Base-by-base conservation (phyloP, 1,140 invertebrate genomes). In the Nixonia krombeini region DNA sequence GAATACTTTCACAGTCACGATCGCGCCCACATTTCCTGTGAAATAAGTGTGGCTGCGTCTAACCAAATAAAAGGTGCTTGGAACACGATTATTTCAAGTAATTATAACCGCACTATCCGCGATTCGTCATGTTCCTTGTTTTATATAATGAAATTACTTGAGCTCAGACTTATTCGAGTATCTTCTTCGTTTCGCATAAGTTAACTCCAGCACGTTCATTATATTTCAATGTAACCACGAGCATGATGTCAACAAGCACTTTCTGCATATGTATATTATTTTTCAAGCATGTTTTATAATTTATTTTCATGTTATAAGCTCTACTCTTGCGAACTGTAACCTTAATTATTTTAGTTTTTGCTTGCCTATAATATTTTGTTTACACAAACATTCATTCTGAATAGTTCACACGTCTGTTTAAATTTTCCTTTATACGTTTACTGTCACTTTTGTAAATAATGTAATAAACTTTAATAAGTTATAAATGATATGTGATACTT, bases 11-110 rank as follows among this genome's bases (percentile, higher is more conserved):
- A 62, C 12, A 28, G 6, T 62, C 45, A 58, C 57, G 44, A 53
- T 51, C 64, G 64, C 68, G 56, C 62, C 52, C 66, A 72, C 51
- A 49, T 61, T 64, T 52, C 33, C 55, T 52, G 55, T 70, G 55
- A 75, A 74, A 74, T 81, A 81, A 81, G 51, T 73, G 62, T 53
- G 64, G 65, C 59, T 50, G 40, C 57, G 57, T 74, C 73, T 77
- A 81, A 82, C 79, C 80, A 79, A 81, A 72, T 62, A 69, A 64
- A 76, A 78, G 72, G 78, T 80, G 78, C 72, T 65, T 63, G 72
- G 76, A 76, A 70, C 55, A 46, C 50, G 35, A 73, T 71, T 72
- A 69, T 78, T 76, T 77, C 50, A 58, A 41, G 52, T 71, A 76
- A 78, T 76, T 80, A 81, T 81, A 78, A 80, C 76, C 74, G 56